Conservation (phyloP, 2,113 vertebrate genomes). For the Ceuthmochares aereus region DNA sequence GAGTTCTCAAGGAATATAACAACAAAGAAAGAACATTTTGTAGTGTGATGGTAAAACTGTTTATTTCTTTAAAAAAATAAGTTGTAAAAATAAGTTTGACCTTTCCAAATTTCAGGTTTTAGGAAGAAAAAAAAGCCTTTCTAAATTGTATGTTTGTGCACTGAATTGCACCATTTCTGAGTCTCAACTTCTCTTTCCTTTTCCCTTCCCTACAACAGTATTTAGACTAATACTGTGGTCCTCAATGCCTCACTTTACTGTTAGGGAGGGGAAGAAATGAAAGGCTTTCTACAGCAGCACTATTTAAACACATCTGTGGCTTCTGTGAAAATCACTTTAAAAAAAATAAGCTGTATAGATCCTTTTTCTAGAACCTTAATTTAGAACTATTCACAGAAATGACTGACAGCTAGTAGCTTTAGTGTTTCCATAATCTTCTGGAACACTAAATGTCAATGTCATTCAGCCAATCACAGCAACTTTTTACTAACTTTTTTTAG, state of each 20-base stretch:
- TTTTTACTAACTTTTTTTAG: not conserved
- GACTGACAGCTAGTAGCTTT: not conserved
- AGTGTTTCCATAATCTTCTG: conserved; percentile 24
- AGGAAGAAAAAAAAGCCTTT: not conserved
- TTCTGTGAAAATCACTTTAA: not conserved
- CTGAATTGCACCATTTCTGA: conserved; percentile 6
- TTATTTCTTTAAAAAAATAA: conserved; percentile 45
- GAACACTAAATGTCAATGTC: not conserved
- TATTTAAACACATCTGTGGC: not conserved
- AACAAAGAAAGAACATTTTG: conserved; percentile 14
- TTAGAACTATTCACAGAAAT: conserved; percentile 15
- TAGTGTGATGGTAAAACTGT: not conserved
- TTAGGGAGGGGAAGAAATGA: not conserved
- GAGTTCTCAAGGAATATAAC: not conserved
- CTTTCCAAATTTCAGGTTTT: conserved; percentile 33
- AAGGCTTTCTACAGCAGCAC: not conserved
- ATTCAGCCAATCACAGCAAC: not conserved
- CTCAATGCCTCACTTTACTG: not conserved
- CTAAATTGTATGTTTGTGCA: not conserved
- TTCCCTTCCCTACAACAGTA: not conserved
- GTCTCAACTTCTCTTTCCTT: not conserved
- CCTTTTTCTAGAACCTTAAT: not conserved
- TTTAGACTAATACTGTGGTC: not conserved
- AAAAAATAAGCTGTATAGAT: not conserved
- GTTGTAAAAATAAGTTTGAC: conserved; percentile 25